phyloP scores from a whole-genome alignment of 2,888 invertebrate genomes.

The Andrena camellia region DNA sequence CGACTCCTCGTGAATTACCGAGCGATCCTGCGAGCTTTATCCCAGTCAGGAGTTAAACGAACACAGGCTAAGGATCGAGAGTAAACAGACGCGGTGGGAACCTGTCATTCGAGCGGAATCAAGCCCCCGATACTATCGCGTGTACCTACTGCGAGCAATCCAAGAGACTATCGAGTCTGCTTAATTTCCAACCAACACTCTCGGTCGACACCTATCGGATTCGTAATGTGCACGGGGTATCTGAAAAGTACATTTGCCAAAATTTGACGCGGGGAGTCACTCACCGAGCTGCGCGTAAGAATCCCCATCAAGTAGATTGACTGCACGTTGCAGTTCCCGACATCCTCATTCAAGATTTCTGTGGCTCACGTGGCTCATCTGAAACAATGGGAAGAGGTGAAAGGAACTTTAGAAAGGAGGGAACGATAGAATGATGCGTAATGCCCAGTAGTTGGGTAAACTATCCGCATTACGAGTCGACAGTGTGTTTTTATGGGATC shows the following conservation, averaged over 20 bases:
- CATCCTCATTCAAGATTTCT: background rate
- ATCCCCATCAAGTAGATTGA: background rate
- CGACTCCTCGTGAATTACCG: slow-evolving; percentile 27
- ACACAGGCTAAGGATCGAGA: slow-evolving; percentile 8
- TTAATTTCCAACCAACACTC: background rate
- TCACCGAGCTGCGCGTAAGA: slow-evolving; percentile 44
- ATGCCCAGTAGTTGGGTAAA: slow-evolving; percentile 75
- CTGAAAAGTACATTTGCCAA: background rate
- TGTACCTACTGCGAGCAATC: background rate
- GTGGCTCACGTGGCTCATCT: slow-evolving; percentile 52
- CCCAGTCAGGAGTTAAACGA: slow-evolving; percentile 18
- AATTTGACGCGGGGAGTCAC: slow-evolving; percentile 12
- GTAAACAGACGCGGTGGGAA: slow-evolving; percentile 24
- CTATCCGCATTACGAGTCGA: slow-evolving; percentile 73
- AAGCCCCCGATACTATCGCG: slow-evolving; percentile 11
- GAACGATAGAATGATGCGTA: slow-evolving; percentile 75
- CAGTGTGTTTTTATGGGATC: slow-evolving; percentile 67
- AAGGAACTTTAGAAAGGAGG: slow-evolving; percentile 1
- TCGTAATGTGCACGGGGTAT: background rate
- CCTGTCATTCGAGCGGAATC: slow-evolving; percentile 17
- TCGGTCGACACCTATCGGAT: background rate
- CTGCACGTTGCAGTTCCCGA: background rate
- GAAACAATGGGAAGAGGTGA: slow-evolving; percentile 65
- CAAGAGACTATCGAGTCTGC: background rate
- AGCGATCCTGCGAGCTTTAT: slow-evolving; percentile 32